Evolutionary conservation across 2,888 invertebrate genomes (phyloP).

Genomic region (Heliconius charithonia): DNA sequence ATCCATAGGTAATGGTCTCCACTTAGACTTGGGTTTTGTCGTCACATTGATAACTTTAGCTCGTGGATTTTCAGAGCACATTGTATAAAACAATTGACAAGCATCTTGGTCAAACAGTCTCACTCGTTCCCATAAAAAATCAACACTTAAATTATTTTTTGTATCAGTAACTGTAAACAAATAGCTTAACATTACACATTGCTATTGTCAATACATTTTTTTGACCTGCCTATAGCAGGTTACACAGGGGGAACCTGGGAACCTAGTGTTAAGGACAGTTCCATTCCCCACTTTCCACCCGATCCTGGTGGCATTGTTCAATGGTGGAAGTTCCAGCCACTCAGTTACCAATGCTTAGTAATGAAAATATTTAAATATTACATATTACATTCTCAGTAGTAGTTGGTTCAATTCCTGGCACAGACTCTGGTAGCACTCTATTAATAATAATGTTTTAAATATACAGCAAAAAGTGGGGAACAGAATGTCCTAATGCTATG

Average conservation of each 20-base stretch:
- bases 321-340: no score
- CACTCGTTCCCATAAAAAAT: slow-evolving; percentile 94
- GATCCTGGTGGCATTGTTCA: no score
- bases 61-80: slow-evolving; percentile 89
- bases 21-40: slow-evolving; percentile 96
- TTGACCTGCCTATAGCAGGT: neutral
- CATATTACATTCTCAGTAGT: no score
- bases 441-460: neutral
- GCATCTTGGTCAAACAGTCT: slow-evolving; percentile 94
- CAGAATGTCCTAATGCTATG: neutral
- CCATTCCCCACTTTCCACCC: no score
- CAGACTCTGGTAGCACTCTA: neutral
- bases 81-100: slow-evolving; percentile 91
- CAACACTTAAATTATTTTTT: slow-evolving; percentile 89
- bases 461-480: no score
- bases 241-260: neutral
- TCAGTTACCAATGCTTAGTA: no score
- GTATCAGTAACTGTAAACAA: slow-evolving; percentile 88
- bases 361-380: no score
- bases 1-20: slow-evolving; percentile 97
- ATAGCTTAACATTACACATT: neutral
- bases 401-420: no score
- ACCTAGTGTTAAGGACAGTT: no score
- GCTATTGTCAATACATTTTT: neutral
- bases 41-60: slow-evolving; percentile 90